Conservation (phyloP, 2,888 invertebrate species). For the Onthophagus sagittarius region DNA sequence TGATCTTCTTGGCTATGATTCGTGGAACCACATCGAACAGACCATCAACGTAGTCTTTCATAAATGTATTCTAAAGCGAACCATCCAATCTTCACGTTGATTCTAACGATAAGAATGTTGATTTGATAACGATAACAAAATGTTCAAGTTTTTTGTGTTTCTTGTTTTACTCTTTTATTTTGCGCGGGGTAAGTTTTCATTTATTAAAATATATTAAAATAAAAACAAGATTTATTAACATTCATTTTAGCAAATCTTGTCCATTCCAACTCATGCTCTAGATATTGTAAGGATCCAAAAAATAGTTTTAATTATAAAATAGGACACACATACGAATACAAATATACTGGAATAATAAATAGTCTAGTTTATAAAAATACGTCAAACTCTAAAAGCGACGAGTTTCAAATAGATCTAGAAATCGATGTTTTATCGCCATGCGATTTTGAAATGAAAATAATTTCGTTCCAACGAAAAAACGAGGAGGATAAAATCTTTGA, state of each 20-base stretch:
- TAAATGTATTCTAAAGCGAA: background rate
- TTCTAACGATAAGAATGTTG: background rate
- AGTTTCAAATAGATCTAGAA: slow-evolving; percentile 22
- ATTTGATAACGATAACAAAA: background rate
- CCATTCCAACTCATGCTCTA: slow-evolving; percentile 24
- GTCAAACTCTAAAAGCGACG: background rate
- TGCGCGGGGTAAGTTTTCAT: background rate
- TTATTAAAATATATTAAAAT: background rate
- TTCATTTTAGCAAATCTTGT: background rate
- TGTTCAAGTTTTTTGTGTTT: background rate
- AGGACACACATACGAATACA: slow-evolving; percentile 27
- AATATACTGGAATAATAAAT: slow-evolving; percentile 23
- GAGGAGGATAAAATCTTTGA: background rate
- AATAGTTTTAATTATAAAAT: slow-evolving; percentile 28
- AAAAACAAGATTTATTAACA: background rate
- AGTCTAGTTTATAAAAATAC: slow-evolving; percentile 22
- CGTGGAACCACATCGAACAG: background rate
- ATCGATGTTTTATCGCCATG: slow-evolving; percentile 27
- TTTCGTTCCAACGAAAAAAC: background rate
- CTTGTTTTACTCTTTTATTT: background rate
- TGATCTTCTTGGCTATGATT: background rate
- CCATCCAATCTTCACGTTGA: background rate
- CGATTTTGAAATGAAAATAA: slow-evolving; percentile 29
- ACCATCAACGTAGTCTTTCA: background rate
- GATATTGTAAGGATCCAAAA: slow-evolving; percentile 31